Evolutionary conservation across 2,888 invertebrate species (phyloP).

Genomic region (Phengaris alcon): DNA sequence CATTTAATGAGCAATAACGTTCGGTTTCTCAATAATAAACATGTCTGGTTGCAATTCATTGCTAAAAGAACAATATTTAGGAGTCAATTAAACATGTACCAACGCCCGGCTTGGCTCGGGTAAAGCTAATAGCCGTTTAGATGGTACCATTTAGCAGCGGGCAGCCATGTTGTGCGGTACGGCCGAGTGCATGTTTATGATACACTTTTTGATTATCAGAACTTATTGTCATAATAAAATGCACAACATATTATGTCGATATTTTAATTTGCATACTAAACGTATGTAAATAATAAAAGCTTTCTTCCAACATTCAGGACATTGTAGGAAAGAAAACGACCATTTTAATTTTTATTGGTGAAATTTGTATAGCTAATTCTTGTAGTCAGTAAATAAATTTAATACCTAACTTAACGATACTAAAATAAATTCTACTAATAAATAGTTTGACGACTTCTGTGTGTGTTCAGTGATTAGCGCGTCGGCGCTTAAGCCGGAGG

Average conservation of each 20-base stretch:
- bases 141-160: conserved; percentile 67
- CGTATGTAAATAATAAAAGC: too few species aligned
- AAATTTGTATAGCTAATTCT: not conserved
- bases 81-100: conserved; percentile 69
- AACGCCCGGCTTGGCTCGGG: conserved; percentile 61
- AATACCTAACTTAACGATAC: not conserved
- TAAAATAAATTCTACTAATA: too few species aligned
- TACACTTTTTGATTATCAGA: conserved; percentile 55
- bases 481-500: too few species aligned
- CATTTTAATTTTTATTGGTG: not conserved
- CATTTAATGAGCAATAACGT: conserved; percentile 34
- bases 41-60: conserved; percentile 68
- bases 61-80: conserved; percentile 70
- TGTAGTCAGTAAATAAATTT: not conserved
- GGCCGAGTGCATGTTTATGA: conserved; percentile 61
- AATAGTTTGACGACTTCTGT: too few species aligned
- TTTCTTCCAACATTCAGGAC: not conserved
- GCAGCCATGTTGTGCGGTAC: conserved; percentile 52
- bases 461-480: too few species aligned
- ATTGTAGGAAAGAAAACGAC: not conserved
- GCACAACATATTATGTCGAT: conserved; percentile 28
- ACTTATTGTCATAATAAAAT: conserved; percentile 43
- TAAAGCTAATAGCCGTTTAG: conserved; percentile 70
- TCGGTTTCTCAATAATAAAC: conserved; percentile 60
- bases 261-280: not conserved